Evolutionary conservation across 2,888 invertebrate genomes (phyloP), one percentile per base, ranked within the genome.

Genomic region (Gymnoscelis rufifasciata): DNA sequence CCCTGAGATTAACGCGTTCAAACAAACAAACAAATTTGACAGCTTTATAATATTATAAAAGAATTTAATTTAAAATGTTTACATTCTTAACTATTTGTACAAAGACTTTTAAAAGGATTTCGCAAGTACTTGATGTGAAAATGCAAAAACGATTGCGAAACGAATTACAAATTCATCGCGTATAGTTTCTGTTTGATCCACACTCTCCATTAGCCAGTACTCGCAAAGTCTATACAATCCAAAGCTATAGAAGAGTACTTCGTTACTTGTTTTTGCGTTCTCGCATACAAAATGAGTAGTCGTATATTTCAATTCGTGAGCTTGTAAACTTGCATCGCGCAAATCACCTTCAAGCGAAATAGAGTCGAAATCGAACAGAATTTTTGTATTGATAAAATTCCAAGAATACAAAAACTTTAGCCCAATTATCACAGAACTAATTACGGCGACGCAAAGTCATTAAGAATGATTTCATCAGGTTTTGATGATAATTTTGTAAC

Each of bases 351-450:
- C 11, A 7, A 35, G n/a, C 6, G 11, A 33, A n/a, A 19, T 35
- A 35, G 19, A 35, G 35, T 35, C 11, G 3, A 35, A 11, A 15
- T 35, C 7, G 10, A 35, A 35, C 10, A 38, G 10, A 8, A 28
- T 12, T 26, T 7, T 6, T 35, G 7, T 15, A 15, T n/a, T 14
- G 15, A 35, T 35, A 10, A 11, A 19, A 33, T 33, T n/a, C 31
- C 14, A 36, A 26, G 24, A 26, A 8, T 38, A 15, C 26, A 33
- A 33, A 33, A 19, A 35, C 35, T 7, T 14, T 14, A 7, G 31
- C 24, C 31, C 13, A 40, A 40, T 33, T 33, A 33, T 26, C 24
- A 26, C 40, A 24, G 30, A 40, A 13, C 31, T 31, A 35, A 45
- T 15, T 33, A 15, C n/a, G 11, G 23, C 19, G 24, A 38, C 13